Evolutionary conservation across 64 coral and sea anemone species (phyloP), one percentile per base, ranked within the genome.

Genomic region (Cladopsammia gracilis): DNA sequence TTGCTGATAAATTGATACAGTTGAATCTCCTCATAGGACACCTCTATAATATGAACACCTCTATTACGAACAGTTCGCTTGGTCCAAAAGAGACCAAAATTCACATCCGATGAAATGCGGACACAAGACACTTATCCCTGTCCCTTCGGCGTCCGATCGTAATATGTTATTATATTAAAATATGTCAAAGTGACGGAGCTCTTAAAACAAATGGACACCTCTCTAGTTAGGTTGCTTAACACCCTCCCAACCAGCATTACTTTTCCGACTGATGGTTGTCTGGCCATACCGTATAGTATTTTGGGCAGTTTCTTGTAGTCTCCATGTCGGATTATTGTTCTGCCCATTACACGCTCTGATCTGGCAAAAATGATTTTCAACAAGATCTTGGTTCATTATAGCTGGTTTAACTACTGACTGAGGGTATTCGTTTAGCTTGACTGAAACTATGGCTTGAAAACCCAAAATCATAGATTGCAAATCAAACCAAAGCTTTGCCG

Each of bases 331-430:
- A 23, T 89, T 89, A n/a, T 89, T 59, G n/a, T 89, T 89, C 45
- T 90, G 89, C 0, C 89, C 89, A 78, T 47, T 89, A 73, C 49
- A 51, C 1, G 20, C 89, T 47, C 71, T 62, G 4, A 83, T 14
- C 25, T 77, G 70, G 87, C 70, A 76, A 45, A 89, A 89, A 58
- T 89, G 87, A 23, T 89, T 89, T n/a, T 89, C 87, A 4, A 77
- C 3, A 4, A 60, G 0, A 87, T 87, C 84, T 6, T 68, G 67
- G 64, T 87, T 87, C 3, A 58, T 44, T 14, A 87, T 87, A 1
- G 87, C 87, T 43, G 71, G 87, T 25, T 89, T 89, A 2, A 89
- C 3, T 2, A 54, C 1, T 1, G 68, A 10, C 1, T 71, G 16
- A 4, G 48, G 48, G 58, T 76, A 89, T 75, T 16, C 4, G 13